Evolutionary conservation across 2,797 vertebrate species (phyloP), one percentile per base, ranked within the genome.

Genomic region (Enteromius fasciolatus): DNA sequence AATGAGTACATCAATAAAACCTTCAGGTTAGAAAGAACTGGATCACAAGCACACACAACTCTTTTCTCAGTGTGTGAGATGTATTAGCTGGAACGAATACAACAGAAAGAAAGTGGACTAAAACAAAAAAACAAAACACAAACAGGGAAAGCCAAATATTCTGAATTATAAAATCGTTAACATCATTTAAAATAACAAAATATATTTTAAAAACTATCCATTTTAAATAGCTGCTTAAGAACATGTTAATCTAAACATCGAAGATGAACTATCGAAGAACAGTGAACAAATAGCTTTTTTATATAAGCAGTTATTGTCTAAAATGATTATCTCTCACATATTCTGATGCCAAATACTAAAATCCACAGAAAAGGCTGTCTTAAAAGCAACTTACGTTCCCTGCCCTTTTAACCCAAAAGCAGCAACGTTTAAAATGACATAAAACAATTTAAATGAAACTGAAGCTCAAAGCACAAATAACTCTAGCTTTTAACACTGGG

Each of bases 1-100:
- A 61, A 48, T 63, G 39, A 72, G 44, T n/a, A 46, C n/a, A 41
- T 74, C 57, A 74, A 52, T 74, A 74, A 74, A 74, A 54, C 80
- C 70, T 50, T 66, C 1, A 50, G 57, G 14, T 81, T 39, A 48
- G 20, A 74, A 73, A 64, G 23, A 72, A 61, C 6, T 59, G 39
- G 17, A 41, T n/a, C 64, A 36, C 23, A 64, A 31, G 67, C 68
- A 81, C 48, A 63, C 2, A 64, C 52, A 74, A 33, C 36, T 23
- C 23, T 18, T 52, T 66, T 54, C 77, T 52, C 8, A 25, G 4
- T 28, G 4, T 67, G 20, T 20, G 70, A 57, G 50, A 75, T 80
- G 50, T 46, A 46, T 70, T 80, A 46, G 12, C 23, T 46, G 66
- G 33, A 36, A 59, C 2, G 31, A 28, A 59, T 31, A 7, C 23